Evolutionary conservation across 23 tunicate species (phyloP).

Genomic region (Clavelina lepadiformis): DNA sequence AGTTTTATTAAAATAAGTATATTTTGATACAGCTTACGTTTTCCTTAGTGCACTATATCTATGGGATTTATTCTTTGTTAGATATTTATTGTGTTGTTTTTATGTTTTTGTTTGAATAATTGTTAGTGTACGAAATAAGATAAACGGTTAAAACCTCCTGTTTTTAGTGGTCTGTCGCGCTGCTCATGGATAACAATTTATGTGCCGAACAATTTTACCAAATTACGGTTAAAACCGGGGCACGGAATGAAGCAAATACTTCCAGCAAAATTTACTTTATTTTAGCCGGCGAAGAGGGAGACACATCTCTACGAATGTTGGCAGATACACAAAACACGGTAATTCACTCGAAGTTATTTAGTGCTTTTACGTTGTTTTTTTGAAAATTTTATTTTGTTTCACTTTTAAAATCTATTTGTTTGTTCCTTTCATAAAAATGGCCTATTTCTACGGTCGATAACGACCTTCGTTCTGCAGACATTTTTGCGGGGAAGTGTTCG

Average conservation of each 20-base stretch:
- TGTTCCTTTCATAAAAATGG: neutral
- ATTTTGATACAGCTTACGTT: too few relatives aligned
- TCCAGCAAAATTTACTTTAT: constrained; percentile 53
- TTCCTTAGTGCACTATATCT: too few relatives aligned
- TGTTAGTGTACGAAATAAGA: too few relatives aligned
- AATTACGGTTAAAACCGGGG: constrained; percentile 59
- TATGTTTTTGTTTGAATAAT: too few relatives aligned
- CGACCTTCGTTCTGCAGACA: constrained; percentile 9
- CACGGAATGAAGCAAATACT: constrained; percentile 40
- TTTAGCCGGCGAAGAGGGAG: constrained; percentile 36
- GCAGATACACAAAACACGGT: constrained; percentile 37
- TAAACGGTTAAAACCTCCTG: too few relatives aligned
- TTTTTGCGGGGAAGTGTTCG: constrained; percentile 45
- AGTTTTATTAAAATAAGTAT: too few relatives aligned
- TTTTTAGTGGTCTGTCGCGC: constrained; percentile 68
- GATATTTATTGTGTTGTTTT: too few relatives aligned
- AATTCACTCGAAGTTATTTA: too few relatives aligned
- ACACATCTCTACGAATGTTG: constrained; percentile 35
- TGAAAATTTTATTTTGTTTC: too few relatives aligned
- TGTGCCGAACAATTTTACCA: constrained; percentile 63
- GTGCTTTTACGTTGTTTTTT: too few relatives aligned
- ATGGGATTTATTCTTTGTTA: too few relatives aligned
- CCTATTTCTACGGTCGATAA: neutral
- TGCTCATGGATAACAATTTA: constrained; percentile 59
- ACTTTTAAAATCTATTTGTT: too few relatives aligned